Evolutionary conservation across 35 echinoderm and acorn worm genomes (phyloP), one percentile per base, ranked within the genome.

Genomic region (Ophioderma brevispina): DNA sequence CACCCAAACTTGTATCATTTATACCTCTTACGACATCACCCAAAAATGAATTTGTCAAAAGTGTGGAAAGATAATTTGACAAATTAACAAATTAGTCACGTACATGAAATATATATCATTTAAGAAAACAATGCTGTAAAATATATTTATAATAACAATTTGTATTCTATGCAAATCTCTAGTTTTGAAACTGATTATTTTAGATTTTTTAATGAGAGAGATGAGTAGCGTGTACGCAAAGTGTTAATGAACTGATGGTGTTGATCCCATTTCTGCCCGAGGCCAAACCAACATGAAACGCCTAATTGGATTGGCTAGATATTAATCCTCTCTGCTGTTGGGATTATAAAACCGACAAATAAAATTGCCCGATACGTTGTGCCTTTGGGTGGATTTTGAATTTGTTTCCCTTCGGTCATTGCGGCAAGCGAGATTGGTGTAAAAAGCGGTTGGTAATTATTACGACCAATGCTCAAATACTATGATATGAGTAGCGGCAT

Each of bases 281-380:
- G 59, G 59, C 59, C 6, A 70, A 70, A 70, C 59, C 23, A 70
- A 70, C 15, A 70, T 70, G 59, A 70, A 70, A 70, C 59, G 59
- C 23, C n/a, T 70, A 70, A 70, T 70, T 70, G 59, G 59, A 70
- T 70, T 70, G 59, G 59, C 1, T 70, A 70, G 59, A 70, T 70
- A 70, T 70, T 25, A 70, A 70, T 70, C 59, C 28, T 18, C 5
- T 70, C 28, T 70, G 23, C 10, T 70, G 59, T 70, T 70, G 23
- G 15, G 59, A 70, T 70, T 70, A 70, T 8, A 1, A n/a, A 46
- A 70, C 59, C 28, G 59, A 70, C 59, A 25, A 70, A 70, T 70
- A 25, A 70, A 70, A 70, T 70, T 70, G 15, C 28, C 59, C 28
- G 59, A 25, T 70, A 70, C 3, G 15, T 70, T 25, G 17, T 15